Percentiles rank a stretch among this genome's conserved stretches.
These are phyloP conservation scores for Xerus rutilus DNA, from an alignment of 2,797 vertebrate species.

Conservation along the genomic window DNA sequence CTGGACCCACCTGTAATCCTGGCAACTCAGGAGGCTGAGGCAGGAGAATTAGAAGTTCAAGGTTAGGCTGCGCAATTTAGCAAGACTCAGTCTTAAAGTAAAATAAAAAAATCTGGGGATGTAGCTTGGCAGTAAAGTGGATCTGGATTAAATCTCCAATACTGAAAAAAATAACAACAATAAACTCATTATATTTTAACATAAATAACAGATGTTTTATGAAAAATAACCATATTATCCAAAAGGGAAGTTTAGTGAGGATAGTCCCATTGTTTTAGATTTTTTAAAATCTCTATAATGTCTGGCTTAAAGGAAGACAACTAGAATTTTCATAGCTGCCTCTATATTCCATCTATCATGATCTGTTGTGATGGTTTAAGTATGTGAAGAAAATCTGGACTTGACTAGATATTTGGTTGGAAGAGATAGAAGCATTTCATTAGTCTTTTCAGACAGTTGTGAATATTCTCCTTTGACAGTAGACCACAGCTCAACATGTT, in stretches of 20 bases:
- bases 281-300: not conserved
- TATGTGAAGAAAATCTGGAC: slow-evolving; percentile 17
- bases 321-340: not conserved
- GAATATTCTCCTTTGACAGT: not conserved
- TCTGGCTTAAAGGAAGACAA: not conserved
- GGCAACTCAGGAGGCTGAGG: too few species aligned
- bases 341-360: not conserved
- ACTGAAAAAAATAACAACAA: not conserved
- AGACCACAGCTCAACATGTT: not conserved
- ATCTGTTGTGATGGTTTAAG: not conserved
- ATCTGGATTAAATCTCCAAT: too few species aligned
- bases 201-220: not conserved
- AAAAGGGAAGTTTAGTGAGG: not conserved
- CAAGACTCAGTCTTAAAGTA: too few species aligned
- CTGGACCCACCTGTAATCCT: too few species aligned
- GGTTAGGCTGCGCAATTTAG: too few species aligned
- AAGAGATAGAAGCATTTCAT: slow-evolving; percentile 1
- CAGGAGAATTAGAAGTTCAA: too few species aligned
- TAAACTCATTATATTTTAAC: not conserved
- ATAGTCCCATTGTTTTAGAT: not conserved
- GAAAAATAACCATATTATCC: not conserved
- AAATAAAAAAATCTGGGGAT: too few species aligned
- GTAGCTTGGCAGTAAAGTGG: too few species aligned
- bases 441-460: not conserved
- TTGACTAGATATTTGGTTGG: not conserved